Base-by-base conservation (phyloP, 2,113 vertebrate genomes). In the Mobula birostris region DNA sequence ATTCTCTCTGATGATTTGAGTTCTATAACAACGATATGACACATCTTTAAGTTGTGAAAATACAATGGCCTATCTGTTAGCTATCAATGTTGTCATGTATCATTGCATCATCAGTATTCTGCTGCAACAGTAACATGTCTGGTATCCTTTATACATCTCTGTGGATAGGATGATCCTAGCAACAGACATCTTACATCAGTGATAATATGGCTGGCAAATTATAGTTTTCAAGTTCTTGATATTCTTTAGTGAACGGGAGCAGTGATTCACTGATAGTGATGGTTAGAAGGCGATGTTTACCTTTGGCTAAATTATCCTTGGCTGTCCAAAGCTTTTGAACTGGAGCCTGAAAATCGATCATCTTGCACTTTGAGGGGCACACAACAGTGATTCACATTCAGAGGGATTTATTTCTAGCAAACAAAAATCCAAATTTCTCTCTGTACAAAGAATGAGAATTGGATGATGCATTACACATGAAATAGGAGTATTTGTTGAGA, bases 1-100 rank as follows among this genome's bases (percentile, higher is more conserved):
- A 32, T 68, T 88, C 58, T n/a, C 77, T 79, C 77, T 79, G 77
- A 90, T 90, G 32, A 66, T 68, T 90, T 32, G n/a, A 90, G n/a
- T 14, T 32, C 14, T 32, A 36, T 15, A 90, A 90, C 85, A 36
- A 90, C 17, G 6, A 68, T 6, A 32, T 90, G 66, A 61, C 14
- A 32, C n/a, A 27, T 56, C 63, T 9, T 90, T 19, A 21, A 68
- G 5, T 32, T 32, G 29, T 19, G 63, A 90, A n/a, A 1, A 61
- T 32, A 32, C 36, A 15, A 79, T 77, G 76, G 24, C 76, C 76
- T n/a, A 29, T n/a, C 29, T 11, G 5, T 77, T n/a, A 77, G 27
- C 76, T 77, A 27, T 77, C 29, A 5, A 74, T 77, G 0, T 77
- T 77, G 76, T 77, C 29, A 77, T 27, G 24, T 32, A 29, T 77